Evolutionary conservation across 2,113 vertebrate species (phyloP).

Genomic region (Anolis sagrei): DNA sequence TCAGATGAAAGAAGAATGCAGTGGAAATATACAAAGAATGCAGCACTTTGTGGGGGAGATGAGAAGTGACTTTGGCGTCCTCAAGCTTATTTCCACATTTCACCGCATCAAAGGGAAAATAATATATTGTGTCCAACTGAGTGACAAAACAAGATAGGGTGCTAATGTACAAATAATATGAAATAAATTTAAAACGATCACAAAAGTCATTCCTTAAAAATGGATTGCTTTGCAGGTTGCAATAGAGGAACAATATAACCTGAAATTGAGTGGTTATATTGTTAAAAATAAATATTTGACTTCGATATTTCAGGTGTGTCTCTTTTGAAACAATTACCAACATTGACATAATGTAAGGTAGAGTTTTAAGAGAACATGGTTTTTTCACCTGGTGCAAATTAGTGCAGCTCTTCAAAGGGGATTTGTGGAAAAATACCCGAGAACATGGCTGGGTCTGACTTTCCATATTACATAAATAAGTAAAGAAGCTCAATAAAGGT

Average conservation of each 20-base stretch:
- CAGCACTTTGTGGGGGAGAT: constrained; percentile 29
- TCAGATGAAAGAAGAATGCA: constrained; percentile 18
- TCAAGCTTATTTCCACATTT: constrained; percentile 45
- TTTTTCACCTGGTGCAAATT: constrained; percentile 20
- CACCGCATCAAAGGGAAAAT: constrained; percentile 38
- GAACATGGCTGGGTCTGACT: background rate
- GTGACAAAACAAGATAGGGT: constrained; percentile 36
- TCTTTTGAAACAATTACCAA: constrained; percentile 11
- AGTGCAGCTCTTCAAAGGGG: no score
- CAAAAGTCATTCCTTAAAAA: background rate
- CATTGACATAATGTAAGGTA: constrained; percentile 9
- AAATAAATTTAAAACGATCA: background rate
- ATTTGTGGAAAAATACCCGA: no score
- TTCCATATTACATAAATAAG: constrained; percentile 2
- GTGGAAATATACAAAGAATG: background rate
- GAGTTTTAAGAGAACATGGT: background rate
- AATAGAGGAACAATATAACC: background rate
- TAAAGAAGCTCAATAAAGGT: background rate
- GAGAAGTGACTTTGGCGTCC: constrained; percentile 15
- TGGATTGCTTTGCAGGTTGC: background rate
- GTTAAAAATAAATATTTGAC: no score
- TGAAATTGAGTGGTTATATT: background rate
- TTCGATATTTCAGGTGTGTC: no score
- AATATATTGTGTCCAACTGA: constrained; percentile 40
- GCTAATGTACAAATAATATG: background rate